A percentile compares a stretch with the other conserved stretches of the same genome.
Evolutionary conservation across 1,140 invertebrate genomes (phyloP).

Genomic region (Apis laboriosa): DNA sequence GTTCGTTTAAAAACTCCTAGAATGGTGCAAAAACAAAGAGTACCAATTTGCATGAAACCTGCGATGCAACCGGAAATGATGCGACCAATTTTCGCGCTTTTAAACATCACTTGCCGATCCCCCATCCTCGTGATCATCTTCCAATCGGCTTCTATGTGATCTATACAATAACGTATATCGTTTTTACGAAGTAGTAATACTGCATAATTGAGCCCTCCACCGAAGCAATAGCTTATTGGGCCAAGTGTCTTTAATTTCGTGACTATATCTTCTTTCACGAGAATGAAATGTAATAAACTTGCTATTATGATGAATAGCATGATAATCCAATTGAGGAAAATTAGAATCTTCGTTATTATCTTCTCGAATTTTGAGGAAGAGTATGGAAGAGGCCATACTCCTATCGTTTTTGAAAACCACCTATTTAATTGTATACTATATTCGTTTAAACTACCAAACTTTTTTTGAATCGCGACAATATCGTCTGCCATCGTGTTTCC

Average conservation of each 20-base stretch:
- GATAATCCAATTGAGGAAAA: not conserved
- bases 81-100: constrained; percentile 42
- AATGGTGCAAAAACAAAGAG: constrained; percentile 25
- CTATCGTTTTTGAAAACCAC: constrained; percentile 50
- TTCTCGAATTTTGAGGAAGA: not conserved
- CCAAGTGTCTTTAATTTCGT: constrained; percentile 23
- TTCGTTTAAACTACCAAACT: constrained; percentile 15
- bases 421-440: constrained; percentile 43
- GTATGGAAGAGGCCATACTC: constrained; percentile 35
- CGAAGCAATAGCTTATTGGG: constrained; percentile 40
- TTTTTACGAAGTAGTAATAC: constrained; percentile 13
- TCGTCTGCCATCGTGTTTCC: not conserved
- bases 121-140: not conserved
- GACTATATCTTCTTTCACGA: constrained; percentile 11
- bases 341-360: not conserved
- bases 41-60: constrained; percentile 51
- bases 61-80: constrained; percentile 40
- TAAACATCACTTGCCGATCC: constrained; percentile 53
- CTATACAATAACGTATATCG: constrained; percentile 43
- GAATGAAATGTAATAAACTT: constrained; percentile 2
- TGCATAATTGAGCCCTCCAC: constrained; percentile 41
- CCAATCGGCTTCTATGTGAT: constrained; percentile 53
- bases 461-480: not conserved
- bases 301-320: not conserved
- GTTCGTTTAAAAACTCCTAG: not conserved